These are phyloP conservation scores for Cylloceria caligata DNA, from an alignment of 2,888 invertebrate genomes.

Conservation along the genomic window DNA sequence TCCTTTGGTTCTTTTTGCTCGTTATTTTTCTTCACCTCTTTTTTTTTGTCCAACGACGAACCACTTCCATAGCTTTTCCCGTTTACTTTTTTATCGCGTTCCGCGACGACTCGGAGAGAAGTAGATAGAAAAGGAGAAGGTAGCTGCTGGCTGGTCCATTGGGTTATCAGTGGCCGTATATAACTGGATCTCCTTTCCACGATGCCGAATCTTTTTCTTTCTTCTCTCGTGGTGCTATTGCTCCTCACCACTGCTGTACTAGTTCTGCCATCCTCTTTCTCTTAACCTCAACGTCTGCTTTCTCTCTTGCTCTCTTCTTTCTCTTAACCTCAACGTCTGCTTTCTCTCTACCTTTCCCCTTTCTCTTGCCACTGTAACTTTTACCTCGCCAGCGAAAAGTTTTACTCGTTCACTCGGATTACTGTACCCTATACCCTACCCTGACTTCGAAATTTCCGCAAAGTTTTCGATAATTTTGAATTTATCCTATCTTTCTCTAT, in stretches of 20 bases:
- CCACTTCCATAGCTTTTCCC: constrained; percentile 37
- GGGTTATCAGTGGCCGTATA: constrained; percentile 66
- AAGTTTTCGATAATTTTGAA: constrained; percentile 48
- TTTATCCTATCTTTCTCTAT: constrained; percentile 18
- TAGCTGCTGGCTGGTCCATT: constrained; percentile 45
- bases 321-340: constrained; percentile 19
- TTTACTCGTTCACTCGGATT: constrained; percentile 37
- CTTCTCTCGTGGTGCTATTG: constrained; percentile 6
- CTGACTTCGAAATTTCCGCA: constrained; percentile 29
- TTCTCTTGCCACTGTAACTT: constrained; percentile 53
- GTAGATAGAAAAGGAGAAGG: constrained; percentile 28
- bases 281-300: constrained; percentile 20
- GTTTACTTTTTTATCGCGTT: constrained; percentile 61
- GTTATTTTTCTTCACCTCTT: constrained; percentile 18
- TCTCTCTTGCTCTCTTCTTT: constrained; percentile 35
- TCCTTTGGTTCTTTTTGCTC: neutral
- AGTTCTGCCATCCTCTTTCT: constrained; percentile 20
- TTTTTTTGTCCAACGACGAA: constrained; percentile 11
- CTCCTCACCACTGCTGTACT: constrained; percentile 18
- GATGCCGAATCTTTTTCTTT: constrained; percentile 64
- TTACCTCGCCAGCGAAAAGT: constrained; percentile 47
- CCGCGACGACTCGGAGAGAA: constrained; percentile 33
- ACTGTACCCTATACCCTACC: constrained; percentile 4
- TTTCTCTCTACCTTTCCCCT: constrained; percentile 30
- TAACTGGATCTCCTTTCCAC: constrained; percentile 62